Evolutionary conservation across 2,888 invertebrate genomes (phyloP).

Genomic region (Eilema caniola): DNA sequence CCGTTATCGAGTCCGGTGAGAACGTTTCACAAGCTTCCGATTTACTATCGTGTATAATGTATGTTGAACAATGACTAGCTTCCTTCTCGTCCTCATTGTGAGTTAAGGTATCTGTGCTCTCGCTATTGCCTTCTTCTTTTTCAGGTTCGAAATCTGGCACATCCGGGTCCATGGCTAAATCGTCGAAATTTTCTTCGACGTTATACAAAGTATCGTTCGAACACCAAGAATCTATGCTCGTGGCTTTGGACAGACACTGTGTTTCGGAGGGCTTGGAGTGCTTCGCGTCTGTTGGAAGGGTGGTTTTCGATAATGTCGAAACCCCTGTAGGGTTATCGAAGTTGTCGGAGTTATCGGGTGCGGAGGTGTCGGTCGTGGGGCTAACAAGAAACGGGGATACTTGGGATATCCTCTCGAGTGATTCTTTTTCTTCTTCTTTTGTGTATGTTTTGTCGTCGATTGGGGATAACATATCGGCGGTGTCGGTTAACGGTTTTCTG

Average conservation of each 20-base stretch:
- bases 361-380: slow-evolving; percentile 76
- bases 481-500: slow-evolving; percentile 57
- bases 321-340: slow-evolving; percentile 73
- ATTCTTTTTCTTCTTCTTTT: slow-evolving; percentile 73
- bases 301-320: slow-evolving; percentile 83
- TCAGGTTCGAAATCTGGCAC: slow-evolving; percentile 63
- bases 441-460: slow-evolving; percentile 75
- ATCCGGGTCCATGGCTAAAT: slow-evolving; percentile 77
- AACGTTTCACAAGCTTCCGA: slow-evolving; percentile 76
- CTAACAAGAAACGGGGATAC: slow-evolving; percentile 80
- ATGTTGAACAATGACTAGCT: slow-evolving; percentile 75
- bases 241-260: slow-evolving; percentile 83
- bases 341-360: slow-evolving; percentile 69
- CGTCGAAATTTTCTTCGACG: slow-evolving; percentile 87
- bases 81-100: slow-evolving; percentile 77
- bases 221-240: slow-evolving; percentile 89
- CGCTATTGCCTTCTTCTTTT: slow-evolving; percentile 69
- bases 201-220: slow-evolving; percentile 89
- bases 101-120: slow-evolving; percentile 77
- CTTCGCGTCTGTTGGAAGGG: slow-evolving; percentile 81
- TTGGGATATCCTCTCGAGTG: slow-evolving; percentile 76
- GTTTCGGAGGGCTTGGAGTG: slow-evolving; percentile 81
- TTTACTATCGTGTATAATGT: slow-evolving; percentile 78
- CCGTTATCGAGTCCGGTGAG: slow-evolving; percentile 80
- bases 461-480: slow-evolving; percentile 58